A percentile compares a stretch with the other conserved stretches of the same genome.
Evolutionary conservation across 2,888 invertebrate genomes (phyloP).

Genomic region (Pachymerium ferrugineum): DNA sequence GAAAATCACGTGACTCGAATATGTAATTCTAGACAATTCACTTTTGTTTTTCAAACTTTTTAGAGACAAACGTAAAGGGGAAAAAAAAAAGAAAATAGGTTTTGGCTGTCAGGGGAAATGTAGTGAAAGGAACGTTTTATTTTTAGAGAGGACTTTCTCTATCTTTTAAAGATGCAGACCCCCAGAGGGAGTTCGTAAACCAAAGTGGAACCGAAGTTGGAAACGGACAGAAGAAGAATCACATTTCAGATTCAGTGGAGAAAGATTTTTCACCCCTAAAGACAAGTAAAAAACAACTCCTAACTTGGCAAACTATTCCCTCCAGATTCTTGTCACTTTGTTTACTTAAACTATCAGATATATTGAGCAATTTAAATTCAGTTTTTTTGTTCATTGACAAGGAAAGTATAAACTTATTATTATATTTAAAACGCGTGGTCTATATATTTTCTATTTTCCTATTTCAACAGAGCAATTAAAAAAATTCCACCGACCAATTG

Average conservation of each 20-base stretch:
- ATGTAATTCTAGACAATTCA: not conserved
- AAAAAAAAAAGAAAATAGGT: not conserved
- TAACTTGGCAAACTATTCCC: not conserved
- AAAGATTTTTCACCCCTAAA: not conserved
- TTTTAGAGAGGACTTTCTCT: not conserved
- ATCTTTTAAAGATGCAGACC: not conserved
- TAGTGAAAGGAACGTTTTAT: not conserved
- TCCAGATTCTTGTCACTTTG: not conserved
- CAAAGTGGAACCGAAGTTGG: not conserved
- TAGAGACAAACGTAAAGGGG: not conserved
- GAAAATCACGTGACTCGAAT: not conserved
- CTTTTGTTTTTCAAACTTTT: not conserved
- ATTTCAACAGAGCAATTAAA: too few relatives aligned
- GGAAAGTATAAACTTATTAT: too few relatives aligned
- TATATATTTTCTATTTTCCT: too few relatives aligned
- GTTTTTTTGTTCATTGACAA: too few relatives aligned
- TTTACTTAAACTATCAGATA: not conserved
- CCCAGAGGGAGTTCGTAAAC: not conserved
- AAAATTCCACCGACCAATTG: not conserved
- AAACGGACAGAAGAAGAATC: conserved; percentile 10
- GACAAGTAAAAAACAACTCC: not conserved
- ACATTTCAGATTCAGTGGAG: not conserved
- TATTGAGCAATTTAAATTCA: not conserved
- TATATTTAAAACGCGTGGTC: too few relatives aligned
- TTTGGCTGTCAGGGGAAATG: not conserved